Evolutionary conservation across 2,797 vertebrate genomes (phyloP).

Genomic region (Tapirus indicus): DNA sequence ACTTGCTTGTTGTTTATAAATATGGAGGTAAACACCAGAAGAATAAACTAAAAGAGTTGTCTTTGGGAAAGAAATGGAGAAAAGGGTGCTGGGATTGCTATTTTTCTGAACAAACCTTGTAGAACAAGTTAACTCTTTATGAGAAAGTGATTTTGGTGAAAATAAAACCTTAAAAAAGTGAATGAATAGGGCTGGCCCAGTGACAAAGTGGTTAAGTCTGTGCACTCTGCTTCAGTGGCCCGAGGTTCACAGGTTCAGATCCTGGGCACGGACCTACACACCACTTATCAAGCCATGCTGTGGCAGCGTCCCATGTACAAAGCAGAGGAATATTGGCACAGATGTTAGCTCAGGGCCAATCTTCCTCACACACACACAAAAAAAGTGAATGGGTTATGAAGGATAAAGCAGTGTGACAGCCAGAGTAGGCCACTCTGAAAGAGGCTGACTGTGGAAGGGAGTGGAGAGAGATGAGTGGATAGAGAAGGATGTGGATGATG

Average conservation of each 20-base stretch:
- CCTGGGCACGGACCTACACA: too few species aligned
- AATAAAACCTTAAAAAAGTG: constrained; percentile 22
- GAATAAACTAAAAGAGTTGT: not conserved
- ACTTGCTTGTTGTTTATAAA: not conserved
- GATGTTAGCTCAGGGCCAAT: too few species aligned
- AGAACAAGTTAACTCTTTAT: constrained; percentile 1
- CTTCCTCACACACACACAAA: too few species aligned
- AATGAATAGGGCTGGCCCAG: not conserved
- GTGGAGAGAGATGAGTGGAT: not conserved
- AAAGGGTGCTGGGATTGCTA: not conserved
- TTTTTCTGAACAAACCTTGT: not conserved
- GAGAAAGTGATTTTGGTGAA: constrained; percentile 1
- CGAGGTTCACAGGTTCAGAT: too few species aligned
- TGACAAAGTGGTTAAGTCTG: too few species aligned
- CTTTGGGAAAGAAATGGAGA: not conserved
- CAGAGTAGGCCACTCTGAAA: not conserved
- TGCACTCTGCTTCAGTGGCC: too few species aligned
- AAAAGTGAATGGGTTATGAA: constrained; percentile 7
- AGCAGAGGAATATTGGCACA: too few species aligned
- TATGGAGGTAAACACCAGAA: not conserved
- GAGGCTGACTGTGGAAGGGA: not conserved
- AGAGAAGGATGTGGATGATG: not conserved
- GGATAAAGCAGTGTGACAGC: not conserved
- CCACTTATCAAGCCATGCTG: too few species aligned
- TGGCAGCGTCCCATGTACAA: too few species aligned